Evolutionary conservation across 2,113 vertebrate species (phyloP), one percentile per base, ranked within the genome.

Genomic region (Xyliphius kryptos): DNA sequence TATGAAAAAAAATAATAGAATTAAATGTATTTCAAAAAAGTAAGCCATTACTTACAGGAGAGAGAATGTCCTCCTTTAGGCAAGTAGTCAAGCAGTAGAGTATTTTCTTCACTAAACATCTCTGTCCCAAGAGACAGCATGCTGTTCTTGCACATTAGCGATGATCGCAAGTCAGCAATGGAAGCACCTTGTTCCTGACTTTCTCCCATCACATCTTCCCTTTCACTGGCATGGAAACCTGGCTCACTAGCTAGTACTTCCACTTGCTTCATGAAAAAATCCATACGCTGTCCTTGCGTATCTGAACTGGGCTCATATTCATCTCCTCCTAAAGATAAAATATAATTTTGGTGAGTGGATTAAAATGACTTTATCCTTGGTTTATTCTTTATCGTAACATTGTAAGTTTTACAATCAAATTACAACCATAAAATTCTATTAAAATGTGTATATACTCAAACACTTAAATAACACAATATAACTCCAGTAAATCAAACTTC

Each of bases 101-200:
- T 89, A 83, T 92, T 93, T 58, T 97, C 95, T 10, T 97, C 94
- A 56, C 91, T 90, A 63, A 97, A 89, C 87, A 95, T 80, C 71
- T 97, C 93, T 1, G 93, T 91, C 71, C 95, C 93, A 77, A 97
- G 86, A 1, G 96, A 96, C 81, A 98, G 81, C 83, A 97, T 79
- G 76, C 94, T 97, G 89, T 96, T 97, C 85, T 98, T 97, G 56
- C 94, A 97, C 91, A 97, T 89, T 76, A 97, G 90, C 0, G 96
- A 95, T 0, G 92, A 93, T 0, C 95, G 90, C 80, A 98, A 86
- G 82, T 92, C 96, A 79, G 93, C 92, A 4, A 97, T 93, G 0
- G 92, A 91, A 8, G 61, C 1, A 90, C 82, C 14, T 82, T 80
- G 3, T 66, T 75, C 60, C 75, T 76, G 14, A 65, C 26, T 15